A percentile compares a stretch with the other conserved stretches of the same genome.
These are phyloP conservation scores for Lepidocolaptes lacrymiger DNA, from an alignment of 2,797 vertebrate genomes.

Conservation along the genomic window DNA sequence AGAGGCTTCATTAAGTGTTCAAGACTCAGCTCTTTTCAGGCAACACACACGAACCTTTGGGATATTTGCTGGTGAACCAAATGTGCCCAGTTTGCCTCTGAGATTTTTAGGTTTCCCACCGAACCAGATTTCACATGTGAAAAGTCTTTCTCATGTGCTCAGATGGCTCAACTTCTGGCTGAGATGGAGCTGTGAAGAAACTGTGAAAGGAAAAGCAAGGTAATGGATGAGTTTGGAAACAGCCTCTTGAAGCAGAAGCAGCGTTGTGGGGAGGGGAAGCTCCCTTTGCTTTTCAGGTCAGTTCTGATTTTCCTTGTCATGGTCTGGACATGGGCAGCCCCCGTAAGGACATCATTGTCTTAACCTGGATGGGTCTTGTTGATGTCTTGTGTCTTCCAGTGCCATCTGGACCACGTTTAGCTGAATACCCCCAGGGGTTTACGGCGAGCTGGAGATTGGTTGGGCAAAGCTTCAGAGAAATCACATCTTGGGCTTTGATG, in stretches of 20 bases:
- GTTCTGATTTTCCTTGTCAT: neutral
- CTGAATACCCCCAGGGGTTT: conserved; percentile 37
- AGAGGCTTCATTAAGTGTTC: neutral
- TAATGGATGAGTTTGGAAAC: neutral
- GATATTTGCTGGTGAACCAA: neutral
- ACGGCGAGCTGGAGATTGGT: neutral
- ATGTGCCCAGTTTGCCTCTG: neutral
- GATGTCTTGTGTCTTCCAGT: conserved; percentile 41
- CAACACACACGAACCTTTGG: neutral
- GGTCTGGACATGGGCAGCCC: neutral
- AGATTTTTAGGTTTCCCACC: neutral
- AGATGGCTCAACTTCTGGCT: conserved; percentile 51
- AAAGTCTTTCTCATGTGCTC: conserved; percentile 18
- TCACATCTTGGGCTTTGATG: neutral
- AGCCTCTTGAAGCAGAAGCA: neutral
- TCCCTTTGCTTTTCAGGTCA: neutral
- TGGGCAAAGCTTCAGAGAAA: conserved; percentile 73
- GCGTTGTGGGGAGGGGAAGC: neutral
- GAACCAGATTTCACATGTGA: conserved; percentile 22
- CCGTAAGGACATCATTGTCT: neutral
- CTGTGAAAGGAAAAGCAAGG: conserved; percentile 41
- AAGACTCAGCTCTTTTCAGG: neutral
- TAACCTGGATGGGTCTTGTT: neutral
- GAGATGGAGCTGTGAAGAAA: conserved; percentile 42
- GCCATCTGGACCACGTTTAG: conserved; percentile 67